Percentiles rank a stretch among this genome's conserved stretches.
phyloP scores from a whole-genome alignment of 2,113 vertebrate genomes.

The Solea senegalensis region DNA sequence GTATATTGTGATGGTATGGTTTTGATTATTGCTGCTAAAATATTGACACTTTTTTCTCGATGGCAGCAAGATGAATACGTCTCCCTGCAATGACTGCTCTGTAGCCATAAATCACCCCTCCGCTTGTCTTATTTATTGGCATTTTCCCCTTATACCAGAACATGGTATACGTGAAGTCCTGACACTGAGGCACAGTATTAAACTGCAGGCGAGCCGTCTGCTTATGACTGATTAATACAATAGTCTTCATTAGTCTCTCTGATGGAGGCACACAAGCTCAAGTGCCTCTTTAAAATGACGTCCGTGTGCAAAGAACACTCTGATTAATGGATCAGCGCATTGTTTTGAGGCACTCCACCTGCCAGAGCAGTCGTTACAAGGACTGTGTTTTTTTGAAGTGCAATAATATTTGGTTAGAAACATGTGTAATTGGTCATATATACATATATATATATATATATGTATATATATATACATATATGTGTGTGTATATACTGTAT shows the following conservation, averaged over 20 bases:
- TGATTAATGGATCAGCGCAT: constrained; percentile 72
- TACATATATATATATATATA: too few relatives aligned
- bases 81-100: neutral
- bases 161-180: neutral
- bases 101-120: neutral
- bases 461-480: too few relatives aligned
- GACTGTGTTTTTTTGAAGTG: constrained; percentile 52
- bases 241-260: constrained; percentile 67
- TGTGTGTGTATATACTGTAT: too few relatives aligned
- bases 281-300: constrained; percentile 61
- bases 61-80: too few relatives aligned
- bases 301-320: constrained; percentile 63
- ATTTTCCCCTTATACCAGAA: neutral
- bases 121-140: neutral
- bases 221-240: constrained; percentile 63
- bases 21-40: neutral
- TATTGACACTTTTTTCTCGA: neutral
- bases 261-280: constrained; percentile 51
- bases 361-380: constrained; percentile 62
- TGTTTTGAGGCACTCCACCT: constrained; percentile 74
- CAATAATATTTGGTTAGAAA: constrained; percentile 37
- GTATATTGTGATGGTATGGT: neutral
- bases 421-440: constrained; percentile 26
- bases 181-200: constrained; percentile 23
- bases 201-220: constrained; percentile 46